Evolutionary conservation across 1,140 invertebrate genomes (phyloP).

Genomic region (Hylaeus anthracinus): DNA sequence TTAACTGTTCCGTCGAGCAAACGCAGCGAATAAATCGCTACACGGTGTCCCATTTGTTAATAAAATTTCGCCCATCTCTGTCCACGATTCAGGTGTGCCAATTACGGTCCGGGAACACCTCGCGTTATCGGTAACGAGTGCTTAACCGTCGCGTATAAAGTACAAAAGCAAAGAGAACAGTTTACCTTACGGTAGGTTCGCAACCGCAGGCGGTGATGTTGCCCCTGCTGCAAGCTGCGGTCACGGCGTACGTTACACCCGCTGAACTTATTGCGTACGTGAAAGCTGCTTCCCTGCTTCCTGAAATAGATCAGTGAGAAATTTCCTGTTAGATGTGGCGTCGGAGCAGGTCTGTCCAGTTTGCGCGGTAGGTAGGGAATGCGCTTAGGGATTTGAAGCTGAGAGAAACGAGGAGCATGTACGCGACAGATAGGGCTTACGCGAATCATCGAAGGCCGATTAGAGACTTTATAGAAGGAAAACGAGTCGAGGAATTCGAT

Average conservation of each 20-base stretch:
- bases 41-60: too few relatives aligned
- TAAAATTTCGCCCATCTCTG: too few relatives aligned
- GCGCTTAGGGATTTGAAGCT: constrained; percentile 29
- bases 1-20: too few relatives aligned
- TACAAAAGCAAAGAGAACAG: constrained; percentile 12
- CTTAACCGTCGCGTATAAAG: background rate
- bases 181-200: constrained; percentile 82
- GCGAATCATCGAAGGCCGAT: background rate
- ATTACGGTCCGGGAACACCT: background rate
- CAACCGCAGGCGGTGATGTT: constrained; percentile 94
- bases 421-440: background rate
- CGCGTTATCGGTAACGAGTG: background rate
- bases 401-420: background rate
- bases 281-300: constrained; percentile 94
- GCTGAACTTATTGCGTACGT: constrained; percentile 95
- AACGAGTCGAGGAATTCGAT: background rate
- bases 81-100: too few relatives aligned
- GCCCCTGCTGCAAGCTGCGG: constrained; percentile 93
- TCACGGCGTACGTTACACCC: constrained; percentile 94
- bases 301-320: constrained; percentile 81
- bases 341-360: constrained; percentile 41
- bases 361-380: constrained; percentile 10
- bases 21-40: too few relatives aligned
- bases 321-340: constrained; percentile 46
- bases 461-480: too few relatives aligned